Percentiles rank a stretch among this genome's conserved stretches.
Conservation (phyloP, 2,797 vertebrate species). For the Sarcoramphus papa region DNA sequence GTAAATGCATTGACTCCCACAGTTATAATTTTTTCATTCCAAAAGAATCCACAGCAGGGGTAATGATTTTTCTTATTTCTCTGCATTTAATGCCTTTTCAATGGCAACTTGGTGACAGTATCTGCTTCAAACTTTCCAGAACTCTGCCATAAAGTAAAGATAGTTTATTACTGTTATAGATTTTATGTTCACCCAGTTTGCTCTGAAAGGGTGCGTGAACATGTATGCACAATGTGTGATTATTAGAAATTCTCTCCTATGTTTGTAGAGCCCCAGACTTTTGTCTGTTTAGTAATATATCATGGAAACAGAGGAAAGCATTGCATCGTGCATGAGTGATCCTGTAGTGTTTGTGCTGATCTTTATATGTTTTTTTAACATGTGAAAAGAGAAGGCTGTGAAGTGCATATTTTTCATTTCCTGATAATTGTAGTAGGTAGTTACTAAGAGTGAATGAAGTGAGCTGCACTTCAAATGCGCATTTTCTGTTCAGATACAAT, state of each 20-base stretch:
- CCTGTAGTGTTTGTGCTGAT: constrained; percentile 20
- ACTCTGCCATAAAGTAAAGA: background rate
- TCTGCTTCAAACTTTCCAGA: constrained; percentile 28
- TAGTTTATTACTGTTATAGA: background rate
- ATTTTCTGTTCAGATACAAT: constrained; percentile 18
- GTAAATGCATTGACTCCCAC: constrained; percentile 10
- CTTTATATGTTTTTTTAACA: background rate
- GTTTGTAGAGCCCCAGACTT: background rate
- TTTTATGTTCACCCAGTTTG: constrained; percentile 12
- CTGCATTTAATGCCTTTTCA: background rate
- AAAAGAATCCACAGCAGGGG: background rate
- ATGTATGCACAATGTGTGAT: background rate
- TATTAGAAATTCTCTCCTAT: background rate
- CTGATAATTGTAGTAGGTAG: constrained; percentile 42
- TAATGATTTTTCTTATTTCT: constrained; percentile 26
- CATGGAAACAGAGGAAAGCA: background rate
- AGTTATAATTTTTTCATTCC: background rate
- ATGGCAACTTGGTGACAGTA: background rate
- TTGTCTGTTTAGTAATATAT: background rate
- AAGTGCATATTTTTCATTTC: constrained; percentile 46
- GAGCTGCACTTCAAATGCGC: background rate
- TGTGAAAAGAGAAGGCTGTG: constrained; percentile 17
- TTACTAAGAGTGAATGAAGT: constrained; percentile 16
- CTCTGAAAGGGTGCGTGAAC: background rate
- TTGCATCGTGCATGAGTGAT: background rate